Evolutionary conservation across 2,797 vertebrate genomes (phyloP), one percentile per base, ranked within the genome.

Genomic region (Ibycter americanus): DNA sequence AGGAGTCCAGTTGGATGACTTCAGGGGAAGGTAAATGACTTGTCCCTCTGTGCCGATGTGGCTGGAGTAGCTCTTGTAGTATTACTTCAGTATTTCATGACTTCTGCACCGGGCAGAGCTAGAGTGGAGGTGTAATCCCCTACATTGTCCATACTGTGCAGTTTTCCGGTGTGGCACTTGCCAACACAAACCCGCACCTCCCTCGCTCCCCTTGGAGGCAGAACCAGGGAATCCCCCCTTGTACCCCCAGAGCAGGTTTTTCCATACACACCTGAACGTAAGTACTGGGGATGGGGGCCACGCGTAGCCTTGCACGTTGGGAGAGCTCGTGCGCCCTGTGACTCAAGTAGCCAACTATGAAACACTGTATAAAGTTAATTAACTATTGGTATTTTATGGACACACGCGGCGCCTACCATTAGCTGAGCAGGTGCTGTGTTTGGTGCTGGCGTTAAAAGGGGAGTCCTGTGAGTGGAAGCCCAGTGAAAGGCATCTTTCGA

Each of bases 31-130:
- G 61, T 7, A 0, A 19, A n/a, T 31, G 51, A 9, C 25, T 23
- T 1, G 0, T 7, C 20, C 29, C 21, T 25, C 47, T 1, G 0
- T 34, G 23, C 44, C 20, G 0, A 0, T 1, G 15, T 2, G 19
- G 36, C 2, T 29, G 89, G 44, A 52, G 9, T 10, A 40, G 65
- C 1, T 62, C 27, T 7, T 4, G 17, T 5, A 11, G 36, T 2
- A 0, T 0, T 5, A 2, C 5, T 15, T 34, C 20, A 8, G 1
- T 6, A 2, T 38, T 62, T 40, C 9, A 2, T 5, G 8, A 1
- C 32, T n/a, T 22, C 12, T 12, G 77, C 7, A 4, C 15, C 1
- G 1, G 89, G 66, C 79, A 91, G 62, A 52, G 89, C 77, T 58
- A 3, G 1, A 68, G 56, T 74, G 3, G 78, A 12, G 51, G 20